These are phyloP conservation scores for Lamprotornis superbus DNA, from an alignment of 2,113 vertebrate genomes.

Conservation along the genomic window DNA sequence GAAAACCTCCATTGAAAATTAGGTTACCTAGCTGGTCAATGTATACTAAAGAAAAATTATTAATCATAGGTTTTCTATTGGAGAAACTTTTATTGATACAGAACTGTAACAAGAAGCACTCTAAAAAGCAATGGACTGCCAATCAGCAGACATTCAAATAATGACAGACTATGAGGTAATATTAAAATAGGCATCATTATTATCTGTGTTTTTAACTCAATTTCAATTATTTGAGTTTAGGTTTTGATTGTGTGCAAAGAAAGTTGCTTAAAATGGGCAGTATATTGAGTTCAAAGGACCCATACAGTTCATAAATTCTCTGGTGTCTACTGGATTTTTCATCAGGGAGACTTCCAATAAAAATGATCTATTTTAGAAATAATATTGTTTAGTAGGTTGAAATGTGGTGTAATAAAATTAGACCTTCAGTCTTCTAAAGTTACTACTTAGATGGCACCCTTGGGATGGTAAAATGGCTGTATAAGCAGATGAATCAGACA, in stretches of 20 bases:
- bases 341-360: slow-evolving; percentile 88
- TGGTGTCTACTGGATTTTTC: slow-evolving; percentile 84
- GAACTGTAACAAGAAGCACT: neutral
- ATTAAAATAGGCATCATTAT: slow-evolving; percentile 1
- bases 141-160: neutral
- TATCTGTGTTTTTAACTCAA: neutral
- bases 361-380: slow-evolving; percentile 90
- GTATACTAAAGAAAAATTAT: slow-evolving; percentile 18
- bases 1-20: slow-evolving; percentile 6
- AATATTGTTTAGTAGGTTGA: slow-evolving; percentile 90
- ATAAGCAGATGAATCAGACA: slow-evolving; percentile 93
- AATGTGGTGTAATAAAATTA: slow-evolving; percentile 94
- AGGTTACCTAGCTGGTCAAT: neutral
- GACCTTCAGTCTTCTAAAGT: slow-evolving; percentile 88
- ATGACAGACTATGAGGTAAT: neutral
- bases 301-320: slow-evolving; percentile 86
- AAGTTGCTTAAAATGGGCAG: slow-evolving; percentile 80
- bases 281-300: slow-evolving; percentile 82
- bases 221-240: slow-evolving; percentile 50
- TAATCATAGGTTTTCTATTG: slow-evolving; percentile 22
- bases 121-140: neutral
- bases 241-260: slow-evolving; percentile 66
- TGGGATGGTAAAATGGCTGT: slow-evolving; percentile 86
- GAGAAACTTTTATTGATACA: neutral
- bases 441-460: slow-evolving; percentile 86